These are phyloP conservation scores for Zingel zingel DNA, from an alignment of 2,113 vertebrate species.

Conservation along the genomic window DNA sequence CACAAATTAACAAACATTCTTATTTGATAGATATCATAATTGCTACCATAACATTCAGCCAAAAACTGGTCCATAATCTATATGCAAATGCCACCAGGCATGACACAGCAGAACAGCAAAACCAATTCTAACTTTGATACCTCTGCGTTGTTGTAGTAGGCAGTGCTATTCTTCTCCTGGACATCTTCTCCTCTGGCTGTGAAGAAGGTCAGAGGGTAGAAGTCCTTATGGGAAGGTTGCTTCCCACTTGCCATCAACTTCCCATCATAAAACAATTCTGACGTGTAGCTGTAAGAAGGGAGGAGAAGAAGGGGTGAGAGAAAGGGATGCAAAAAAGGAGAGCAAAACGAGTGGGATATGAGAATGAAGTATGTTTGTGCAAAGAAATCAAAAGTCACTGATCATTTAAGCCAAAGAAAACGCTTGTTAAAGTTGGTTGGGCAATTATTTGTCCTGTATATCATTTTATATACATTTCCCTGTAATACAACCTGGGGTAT, in stretches of 20 bases:
- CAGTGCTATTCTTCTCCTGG: slow-evolving; percentile 99
- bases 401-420: neutral
- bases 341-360: neutral
- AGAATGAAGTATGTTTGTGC: neutral
- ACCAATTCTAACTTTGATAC: slow-evolving; percentile 70
- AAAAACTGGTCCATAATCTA: neutral
- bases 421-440: neutral
- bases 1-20: neutral
- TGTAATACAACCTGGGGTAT: neutral
- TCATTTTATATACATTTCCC: neutral
- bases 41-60: neutral
- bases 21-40: neutral
- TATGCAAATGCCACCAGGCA: neutral
- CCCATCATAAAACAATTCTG: slow-evolving; percentile 98
- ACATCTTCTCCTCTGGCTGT: slow-evolving; percentile 98
- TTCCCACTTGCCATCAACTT: slow-evolving; percentile 99
- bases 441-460: neutral
- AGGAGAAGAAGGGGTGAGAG: neutral
- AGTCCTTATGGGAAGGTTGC: slow-evolving; percentile 98
- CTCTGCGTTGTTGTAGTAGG: slow-evolving; percentile 99
- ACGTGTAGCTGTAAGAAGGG: slow-evolving; percentile 91
- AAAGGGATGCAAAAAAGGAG: neutral
- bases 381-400: neutral
- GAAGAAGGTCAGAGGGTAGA: slow-evolving; percentile 98
- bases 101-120: neutral